Conservation (phyloP, 92 coral and sea anemone genomes). For the Zoanthus solanderi region DNA sequence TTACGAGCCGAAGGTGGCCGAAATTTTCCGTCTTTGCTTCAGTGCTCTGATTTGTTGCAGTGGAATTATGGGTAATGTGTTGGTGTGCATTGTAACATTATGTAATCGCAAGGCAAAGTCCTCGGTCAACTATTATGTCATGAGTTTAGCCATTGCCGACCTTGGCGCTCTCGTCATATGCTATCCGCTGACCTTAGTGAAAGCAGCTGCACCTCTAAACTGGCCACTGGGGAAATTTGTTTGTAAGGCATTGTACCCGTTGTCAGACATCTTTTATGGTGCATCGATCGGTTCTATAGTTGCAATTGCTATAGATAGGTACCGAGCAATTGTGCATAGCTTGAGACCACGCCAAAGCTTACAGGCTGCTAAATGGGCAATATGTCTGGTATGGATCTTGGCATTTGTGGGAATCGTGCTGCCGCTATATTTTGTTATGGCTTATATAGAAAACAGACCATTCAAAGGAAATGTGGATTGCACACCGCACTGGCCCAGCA, state of each 20-base stretch:
- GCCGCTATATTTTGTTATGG: conserved; percentile 88
- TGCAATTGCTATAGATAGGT: conserved; percentile 90
- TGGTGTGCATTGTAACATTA: conserved; percentile 76
- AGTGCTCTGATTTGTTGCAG: conserved; percentile 84
- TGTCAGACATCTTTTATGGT: conserved; percentile 84
- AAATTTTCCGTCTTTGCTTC: conserved; percentile 70
- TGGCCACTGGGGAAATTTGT: conserved; percentile 90
- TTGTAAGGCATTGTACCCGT: conserved; percentile 79
- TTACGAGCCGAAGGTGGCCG: conserved; percentile 76
- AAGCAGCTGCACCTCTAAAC: conserved; percentile 77
- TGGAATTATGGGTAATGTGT: conserved; percentile 80
- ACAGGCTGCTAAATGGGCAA: conserved; percentile 84
- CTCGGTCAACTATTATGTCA: conserved; percentile 82
- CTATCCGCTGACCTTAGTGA: conserved; percentile 82
- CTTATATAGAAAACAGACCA: conserved; percentile 57
- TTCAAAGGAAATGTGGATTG: conserved; percentile 78
- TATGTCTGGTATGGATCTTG: conserved; percentile 69
- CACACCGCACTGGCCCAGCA: conserved; percentile 83
- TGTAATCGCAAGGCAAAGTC: conserved; percentile 72
- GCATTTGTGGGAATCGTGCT: conserved; percentile 69
- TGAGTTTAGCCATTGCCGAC: conserved; percentile 83
- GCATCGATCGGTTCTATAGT: conserved; percentile 94
- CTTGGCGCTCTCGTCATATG: conserved; percentile 81
- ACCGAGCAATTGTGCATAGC: conserved; percentile 86
- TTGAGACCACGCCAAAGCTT: conserved; percentile 73